These are phyloP conservation scores for Seira musarum DNA, from an alignment of 2,888 invertebrate genomes.

Conservation along the genomic window DNA sequence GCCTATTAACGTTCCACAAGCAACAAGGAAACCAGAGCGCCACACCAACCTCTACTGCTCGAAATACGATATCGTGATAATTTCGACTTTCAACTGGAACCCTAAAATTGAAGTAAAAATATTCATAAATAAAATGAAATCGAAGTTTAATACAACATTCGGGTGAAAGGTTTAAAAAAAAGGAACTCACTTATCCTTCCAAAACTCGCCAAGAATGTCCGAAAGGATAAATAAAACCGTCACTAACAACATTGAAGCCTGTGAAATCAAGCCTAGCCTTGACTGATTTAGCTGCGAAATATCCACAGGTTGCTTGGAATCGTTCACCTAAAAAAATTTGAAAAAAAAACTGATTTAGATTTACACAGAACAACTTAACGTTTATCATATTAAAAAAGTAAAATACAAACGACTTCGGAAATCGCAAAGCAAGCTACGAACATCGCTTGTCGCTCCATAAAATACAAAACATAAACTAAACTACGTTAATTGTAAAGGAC, in stretches of 20 bases:
- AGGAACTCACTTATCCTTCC: slow-evolving; percentile 88
- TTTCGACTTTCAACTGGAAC: slow-evolving; percentile 92
- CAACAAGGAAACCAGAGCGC: slow-evolving; percentile 97
- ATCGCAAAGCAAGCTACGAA: too few species aligned
- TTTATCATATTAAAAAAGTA: neutral
- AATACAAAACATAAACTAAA: slow-evolving; percentile 5
- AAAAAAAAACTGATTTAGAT: neutral
- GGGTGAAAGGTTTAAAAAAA: neutral
- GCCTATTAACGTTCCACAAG: slow-evolving; percentile 93
- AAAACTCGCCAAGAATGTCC: slow-evolving; percentile 92
- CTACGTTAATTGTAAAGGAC: too few species aligned
- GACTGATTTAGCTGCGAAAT: slow-evolving; percentile 93
- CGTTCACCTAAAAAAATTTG: slow-evolving; percentile 58
- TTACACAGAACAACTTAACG: neutral
- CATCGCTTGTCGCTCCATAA: too few species aligned
- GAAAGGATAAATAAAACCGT: slow-evolving; percentile 92
- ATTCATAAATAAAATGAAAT: neutral
- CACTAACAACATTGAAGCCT: slow-evolving; percentile 91
- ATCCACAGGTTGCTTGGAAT: slow-evolving; percentile 74
- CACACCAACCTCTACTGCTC: slow-evolving; percentile 92
- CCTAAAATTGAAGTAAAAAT: slow-evolving; percentile 73
- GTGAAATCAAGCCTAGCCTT: slow-evolving; percentile 88
- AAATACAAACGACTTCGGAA: too few species aligned
- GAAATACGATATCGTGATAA: slow-evolving; percentile 93
- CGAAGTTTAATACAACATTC: neutral